phyloP scores from a whole-genome alignment of 2,888 invertebrate genomes.

The Dyspetes luteomarginatus region DNA sequence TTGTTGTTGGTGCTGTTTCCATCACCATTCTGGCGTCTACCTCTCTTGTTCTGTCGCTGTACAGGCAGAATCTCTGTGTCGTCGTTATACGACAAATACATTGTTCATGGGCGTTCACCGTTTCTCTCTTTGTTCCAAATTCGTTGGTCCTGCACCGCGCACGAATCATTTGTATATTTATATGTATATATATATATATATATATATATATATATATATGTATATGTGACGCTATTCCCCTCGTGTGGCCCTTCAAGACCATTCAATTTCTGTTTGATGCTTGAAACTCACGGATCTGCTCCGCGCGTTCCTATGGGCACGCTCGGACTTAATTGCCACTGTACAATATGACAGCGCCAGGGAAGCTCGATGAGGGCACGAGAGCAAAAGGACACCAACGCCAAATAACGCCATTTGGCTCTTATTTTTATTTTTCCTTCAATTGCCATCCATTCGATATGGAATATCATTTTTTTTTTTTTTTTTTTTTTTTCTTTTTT shows the following conservation, averaged over 20 bases:
- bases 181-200: too few species aligned
- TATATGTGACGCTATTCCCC: conserved; percentile 5
- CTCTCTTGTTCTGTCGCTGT: conserved; percentile 6
- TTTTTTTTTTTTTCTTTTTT: too few species aligned
- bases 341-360: not conserved
- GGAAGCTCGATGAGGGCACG: too few species aligned
- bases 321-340: conserved; percentile 59
- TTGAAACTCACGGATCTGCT: conserved; percentile 30
- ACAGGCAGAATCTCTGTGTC: not conserved
- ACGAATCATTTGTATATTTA: conserved; percentile 1
- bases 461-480: too few species aligned
- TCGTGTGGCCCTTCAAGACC: conserved; percentile 56
- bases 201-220: too few species aligned
- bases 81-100: conserved; percentile 57
- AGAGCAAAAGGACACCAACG: too few species aligned
- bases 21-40: conserved; percentile 45
- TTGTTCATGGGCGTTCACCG: conserved; percentile 56
- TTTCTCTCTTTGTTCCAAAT: not conserved
- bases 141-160: not conserved
- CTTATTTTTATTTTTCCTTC: too few species aligned
- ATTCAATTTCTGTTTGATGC: conserved; percentile 62
- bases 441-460: too few species aligned
- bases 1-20: conserved; percentile 46
- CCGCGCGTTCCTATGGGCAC: not conserved
- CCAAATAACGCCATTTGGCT: too few species aligned